Evolutionary conservation across 92 coral and sea anemone genomes (phyloP).

Genomic region (Pocillopora grandis): DNA sequence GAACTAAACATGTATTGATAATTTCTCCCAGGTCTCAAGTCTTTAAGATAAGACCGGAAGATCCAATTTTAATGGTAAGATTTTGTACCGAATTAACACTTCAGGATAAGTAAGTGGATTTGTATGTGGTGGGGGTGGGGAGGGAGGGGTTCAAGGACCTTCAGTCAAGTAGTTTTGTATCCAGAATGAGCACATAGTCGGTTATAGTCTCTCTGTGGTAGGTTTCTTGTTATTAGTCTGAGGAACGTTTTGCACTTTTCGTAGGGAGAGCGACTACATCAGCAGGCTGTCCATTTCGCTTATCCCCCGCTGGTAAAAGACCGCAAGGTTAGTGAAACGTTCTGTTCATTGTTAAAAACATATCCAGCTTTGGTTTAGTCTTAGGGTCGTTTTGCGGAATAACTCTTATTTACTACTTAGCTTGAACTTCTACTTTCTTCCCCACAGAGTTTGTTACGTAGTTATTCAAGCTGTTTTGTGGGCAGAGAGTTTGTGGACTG

Average conservation of each 20-base stretch:
- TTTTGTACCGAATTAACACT: background rate
- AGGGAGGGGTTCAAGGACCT: too few relatives aligned
- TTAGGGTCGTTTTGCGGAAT: background rate
- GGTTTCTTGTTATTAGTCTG: background rate
- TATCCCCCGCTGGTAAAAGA: conserved; percentile 94
- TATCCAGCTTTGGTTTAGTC: background rate
- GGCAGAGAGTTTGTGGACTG: conserved; percentile 93
- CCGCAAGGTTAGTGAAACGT: conserved; percentile 67
- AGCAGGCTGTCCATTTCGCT: conserved; percentile 73
- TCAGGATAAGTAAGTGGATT: background rate
- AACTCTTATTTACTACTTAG: background rate
- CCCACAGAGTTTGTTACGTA: conserved; percentile 73
- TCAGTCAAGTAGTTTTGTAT: too few relatives aligned
- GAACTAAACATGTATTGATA: too few relatives aligned
- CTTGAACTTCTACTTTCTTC: conserved; percentile 3
- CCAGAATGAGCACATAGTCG: background rate
- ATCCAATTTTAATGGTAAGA: conserved; percentile 61
- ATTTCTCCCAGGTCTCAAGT: conserved; percentile 63
- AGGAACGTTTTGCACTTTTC: background rate
- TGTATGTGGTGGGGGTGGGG: too few relatives aligned
- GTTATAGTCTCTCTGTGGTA: background rate
- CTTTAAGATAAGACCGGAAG: conserved; percentile 78
- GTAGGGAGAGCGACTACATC: conserved; percentile 82
- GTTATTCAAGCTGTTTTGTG: conserved; percentile 79
- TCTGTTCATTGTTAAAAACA: background rate